A percentile compares a stretch with the other conserved stretches of the same genome.
Evolutionary conservation across 2,888 invertebrate genomes (phyloP).

Genomic region (Nymphalis c-album): DNA sequence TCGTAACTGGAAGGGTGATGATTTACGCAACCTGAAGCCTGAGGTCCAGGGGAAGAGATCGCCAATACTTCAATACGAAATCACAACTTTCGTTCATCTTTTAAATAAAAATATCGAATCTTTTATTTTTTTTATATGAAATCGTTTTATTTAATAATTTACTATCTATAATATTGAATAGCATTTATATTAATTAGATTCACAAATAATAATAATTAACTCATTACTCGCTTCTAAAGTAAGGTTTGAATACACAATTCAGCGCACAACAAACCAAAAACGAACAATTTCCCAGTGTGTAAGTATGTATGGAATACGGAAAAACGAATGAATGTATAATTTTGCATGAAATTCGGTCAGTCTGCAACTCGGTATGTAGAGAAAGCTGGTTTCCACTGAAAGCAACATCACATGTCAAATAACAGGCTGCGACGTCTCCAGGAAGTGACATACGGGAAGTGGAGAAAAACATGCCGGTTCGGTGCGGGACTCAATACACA

Average conservation of each 20-base stretch:
- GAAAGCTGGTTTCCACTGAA: conserved; percentile 39
- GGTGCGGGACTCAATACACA: conserved; percentile 42
- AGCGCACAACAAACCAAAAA: conserved; percentile 6
- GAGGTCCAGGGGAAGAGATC: conserved; percentile 38
- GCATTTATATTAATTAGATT: neutral
- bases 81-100: conserved; percentile 19
- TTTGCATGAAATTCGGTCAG: conserved; percentile 27
- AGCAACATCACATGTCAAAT: conserved; percentile 58
- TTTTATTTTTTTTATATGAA: neutral
- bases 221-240: neutral
- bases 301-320: conserved; percentile 17
- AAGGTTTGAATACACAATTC: neutral
- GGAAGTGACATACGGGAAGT: conserved; percentile 72
- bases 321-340: conserved; percentile 25
- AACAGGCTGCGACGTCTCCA: conserved; percentile 67
- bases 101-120: neutral
- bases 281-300: conserved; percentile 13
- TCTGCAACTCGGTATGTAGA: conserved; percentile 20
- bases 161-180: neutral
- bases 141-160: too few species aligned
- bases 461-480: conserved; percentile 59
- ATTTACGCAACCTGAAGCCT: conserved; percentile 48
- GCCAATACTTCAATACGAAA: conserved; percentile 31
- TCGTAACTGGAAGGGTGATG: conserved; percentile 52
- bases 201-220: neutral